Evolutionary conservation across 2,888 invertebrate genomes (phyloP).

Genomic region (Eristalinus sepulchralis): DNA sequence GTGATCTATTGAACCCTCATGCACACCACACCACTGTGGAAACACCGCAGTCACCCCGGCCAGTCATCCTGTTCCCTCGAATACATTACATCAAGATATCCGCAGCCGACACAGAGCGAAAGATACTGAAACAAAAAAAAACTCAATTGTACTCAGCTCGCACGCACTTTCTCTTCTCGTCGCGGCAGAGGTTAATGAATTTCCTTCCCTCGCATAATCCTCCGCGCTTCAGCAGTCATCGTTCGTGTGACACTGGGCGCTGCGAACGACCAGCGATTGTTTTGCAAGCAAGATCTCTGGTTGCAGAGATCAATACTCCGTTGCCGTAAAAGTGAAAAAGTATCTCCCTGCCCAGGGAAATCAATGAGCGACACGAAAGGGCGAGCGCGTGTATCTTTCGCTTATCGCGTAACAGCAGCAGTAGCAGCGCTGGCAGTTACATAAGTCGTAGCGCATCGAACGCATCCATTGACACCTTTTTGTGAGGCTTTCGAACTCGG

Average conservation of each 20-base stretch:
- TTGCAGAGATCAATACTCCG: slow-evolving; percentile 55
- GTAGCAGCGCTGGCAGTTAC: slow-evolving; percentile 31
- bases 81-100: slow-evolving; percentile 52
- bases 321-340: slow-evolving; percentile 63
- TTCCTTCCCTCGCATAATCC: slow-evolving; percentile 44
- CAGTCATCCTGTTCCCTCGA: slow-evolving; percentile 41
- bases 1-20: slow-evolving; percentile 61
- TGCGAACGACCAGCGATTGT: slow-evolving; percentile 11
- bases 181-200: slow-evolving; percentile 63
- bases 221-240: slow-evolving; percentile 24
- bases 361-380: slow-evolving; percentile 23
- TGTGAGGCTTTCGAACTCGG: not conserved
- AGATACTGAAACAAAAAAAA: slow-evolving; percentile 1
- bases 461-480: slow-evolving; percentile 55
- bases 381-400: not conserved
- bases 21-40: slow-evolving; percentile 54
- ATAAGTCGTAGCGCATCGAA: slow-evolving; percentile 20
- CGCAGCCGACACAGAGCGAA: slow-evolving; percentile 4
- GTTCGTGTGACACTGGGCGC: not conserved
- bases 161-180: slow-evolving; percentile 68
- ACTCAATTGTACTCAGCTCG: slow-evolving; percentile 44
- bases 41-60: slow-evolving; percentile 35
- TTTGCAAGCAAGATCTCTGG: not conserved
- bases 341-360: slow-evolving; percentile 26
- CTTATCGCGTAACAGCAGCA: slow-evolving; percentile 44